Base-by-base conservation (phyloP, 2,113 vertebrate species). In the Engystomops pustulosus region DNA sequence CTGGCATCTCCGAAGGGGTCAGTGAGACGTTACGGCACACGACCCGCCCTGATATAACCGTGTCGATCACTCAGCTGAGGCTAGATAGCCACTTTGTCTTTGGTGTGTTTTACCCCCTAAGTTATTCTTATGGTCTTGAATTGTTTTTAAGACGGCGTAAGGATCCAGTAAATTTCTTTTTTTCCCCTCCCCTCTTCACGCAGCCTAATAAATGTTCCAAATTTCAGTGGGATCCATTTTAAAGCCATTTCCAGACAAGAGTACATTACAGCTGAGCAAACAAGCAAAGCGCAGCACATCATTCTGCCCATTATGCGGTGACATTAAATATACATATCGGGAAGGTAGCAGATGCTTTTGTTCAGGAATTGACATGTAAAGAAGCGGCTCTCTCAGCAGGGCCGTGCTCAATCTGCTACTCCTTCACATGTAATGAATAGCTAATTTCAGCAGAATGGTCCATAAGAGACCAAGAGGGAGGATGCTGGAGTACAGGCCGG, bases 371-470 rank as follows among this genome's bases (percentile, higher is more conserved):
- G 89, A 89, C 76, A 41, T 88, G 88, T 92, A 88, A 89, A 91
- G 76, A 87, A 90, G 83, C 83, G 88, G 86, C 86, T 88, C 86
- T 86, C 87, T 81, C 91, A 90, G 90, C 90, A 90, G 89, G 91
- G 86, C 87, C 86, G 89, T 81, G 58, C 84, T 88, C 79, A 79
- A 11, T 87, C 87, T 90, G 85, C 84, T 53, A 3, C 89, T 91
- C 85, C 89, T 91, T 92, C 90, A 86, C 87, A 82, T 88, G 87
- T 92, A 94, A 92, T 93, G 90, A 94, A 92, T 91, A 93, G 89
- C 89, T 91, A 86, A 93, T 94, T 91, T 91, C 82, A 89, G 86
- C 79, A 87, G 1, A 23, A 68, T 88, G 75, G 90, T 90, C 88
- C 90, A 79, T 89, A 83, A 88, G 92, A 89, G 88, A 92, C 90